Base-by-base conservation (phyloP, 1,140 invertebrate genomes). In the Temnothorax longispinosus region DNA sequence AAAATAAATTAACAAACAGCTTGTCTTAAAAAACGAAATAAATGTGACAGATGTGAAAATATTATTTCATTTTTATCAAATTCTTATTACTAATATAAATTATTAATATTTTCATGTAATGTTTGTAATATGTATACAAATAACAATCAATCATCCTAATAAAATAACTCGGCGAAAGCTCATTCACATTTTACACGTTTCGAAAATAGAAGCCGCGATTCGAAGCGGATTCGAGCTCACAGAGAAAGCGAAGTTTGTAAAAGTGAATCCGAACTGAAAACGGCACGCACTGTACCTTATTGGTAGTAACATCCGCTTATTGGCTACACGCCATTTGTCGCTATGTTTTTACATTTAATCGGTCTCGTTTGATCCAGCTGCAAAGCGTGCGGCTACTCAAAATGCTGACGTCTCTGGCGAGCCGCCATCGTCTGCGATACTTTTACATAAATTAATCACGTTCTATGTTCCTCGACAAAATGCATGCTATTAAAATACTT, bases 171-270 rank as follows among this genome's bases (percentile, higher is more conserved):
- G 47, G 13, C 7, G 15, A 32, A 81, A 72, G 18, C 5, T 44
- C 13, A 72, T 32, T 58, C 2, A n/a, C 41, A 13, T 35, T 82
- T 72, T 21, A 77, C 7, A 32, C 10, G n/a, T 62, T 44, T 62
- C 13, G 10, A 56, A 27, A 72, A 54, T 44, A 62, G 56, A 65
- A 85, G 32, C 50, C 15, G 67, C 27, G 27, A 27, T 27, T 27
- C 44, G 38, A 65, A 75, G 50, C 56, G 62, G 56, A 60, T 35
- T 56, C 76, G 58, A 76, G 38, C 6, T 50, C 15, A 44, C 62
- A 77, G 89, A 91, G 90, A 91, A 91, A 91, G 89, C 72, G 27
- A 89, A 87, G 32, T 86, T 86, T 50, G 74, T 86, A 86, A 90
- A 86, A 84, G 67, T 62, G 54, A 88, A 78, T 81, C 13, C 72